Percentiles rank a stretch among this genome's conserved stretches.
Evolutionary conservation across 2,113 vertebrate genomes (phyloP).

Genomic region (Maccullochella peelii): DNA sequence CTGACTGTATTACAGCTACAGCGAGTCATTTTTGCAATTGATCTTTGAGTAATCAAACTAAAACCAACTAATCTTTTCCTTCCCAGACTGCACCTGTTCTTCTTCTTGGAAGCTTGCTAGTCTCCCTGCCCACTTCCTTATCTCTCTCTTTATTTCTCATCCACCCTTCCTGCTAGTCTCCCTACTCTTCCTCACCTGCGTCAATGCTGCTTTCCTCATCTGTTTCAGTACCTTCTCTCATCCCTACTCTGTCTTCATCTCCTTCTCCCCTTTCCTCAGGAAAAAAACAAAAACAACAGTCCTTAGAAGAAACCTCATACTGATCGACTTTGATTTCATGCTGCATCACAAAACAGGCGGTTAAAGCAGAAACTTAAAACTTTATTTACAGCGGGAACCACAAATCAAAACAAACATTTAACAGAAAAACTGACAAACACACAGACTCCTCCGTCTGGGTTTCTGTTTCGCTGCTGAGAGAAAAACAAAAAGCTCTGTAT

Average conservation of each 20-base stretch:
- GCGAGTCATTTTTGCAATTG: not conserved
- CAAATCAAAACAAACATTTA: not conserved
- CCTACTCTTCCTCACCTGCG: not conserved
- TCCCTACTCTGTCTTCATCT: not conserved
- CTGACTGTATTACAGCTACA: not conserved
- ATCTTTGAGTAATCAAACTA: not conserved
- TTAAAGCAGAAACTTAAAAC: not conserved
- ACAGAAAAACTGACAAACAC: not conserved
- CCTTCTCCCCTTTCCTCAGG: too few species aligned
- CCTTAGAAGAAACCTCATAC: too few species aligned
- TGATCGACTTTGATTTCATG: not conserved
- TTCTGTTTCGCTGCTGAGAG: fast-evolving
- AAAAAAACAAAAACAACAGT: not conserved
- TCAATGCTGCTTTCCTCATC: not conserved
- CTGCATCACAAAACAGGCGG: not conserved
- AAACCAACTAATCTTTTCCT: not conserved
- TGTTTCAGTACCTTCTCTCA: not conserved
- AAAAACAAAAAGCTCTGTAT: not conserved
- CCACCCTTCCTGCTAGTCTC: not conserved
- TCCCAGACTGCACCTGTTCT: not conserved
- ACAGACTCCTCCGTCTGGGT: not conserved
- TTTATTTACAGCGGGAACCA: slow-evolving; percentile 50
- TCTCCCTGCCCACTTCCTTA: not conserved
- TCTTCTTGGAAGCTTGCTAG: not conserved
- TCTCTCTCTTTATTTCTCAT: not conserved